phyloP scores from a whole-genome alignment of 2,113 vertebrate species.

The Choloepus hoffmanni region DNA sequence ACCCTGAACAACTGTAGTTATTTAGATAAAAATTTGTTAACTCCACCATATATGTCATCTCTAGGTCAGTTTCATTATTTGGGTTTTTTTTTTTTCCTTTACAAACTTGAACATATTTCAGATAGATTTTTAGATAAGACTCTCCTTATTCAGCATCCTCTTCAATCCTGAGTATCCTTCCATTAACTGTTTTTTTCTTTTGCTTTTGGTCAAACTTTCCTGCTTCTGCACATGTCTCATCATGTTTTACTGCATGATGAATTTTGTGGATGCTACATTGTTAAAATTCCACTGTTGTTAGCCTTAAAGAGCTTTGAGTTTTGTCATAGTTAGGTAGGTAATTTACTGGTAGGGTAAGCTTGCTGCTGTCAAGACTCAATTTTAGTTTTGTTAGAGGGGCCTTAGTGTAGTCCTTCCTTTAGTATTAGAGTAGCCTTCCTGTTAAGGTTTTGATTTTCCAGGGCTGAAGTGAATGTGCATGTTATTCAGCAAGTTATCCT shows the following conservation, averaged over 20 bases:
- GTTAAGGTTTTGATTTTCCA: not conserved
- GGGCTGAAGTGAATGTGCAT: not conserved
- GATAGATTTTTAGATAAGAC: no score
- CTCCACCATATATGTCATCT: no score
- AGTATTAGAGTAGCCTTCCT: not conserved
- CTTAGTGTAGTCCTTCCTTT: not conserved
- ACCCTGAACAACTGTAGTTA: no score
- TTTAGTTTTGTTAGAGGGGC: not conserved
- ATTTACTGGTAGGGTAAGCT: not conserved
- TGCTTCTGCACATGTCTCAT: not conserved
- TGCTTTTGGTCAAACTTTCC: not conserved
- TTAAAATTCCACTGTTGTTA: not conserved
- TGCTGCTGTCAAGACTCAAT: not conserved
- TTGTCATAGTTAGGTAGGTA: not conserved
- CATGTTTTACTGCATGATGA: not conserved
- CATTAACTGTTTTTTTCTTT: no score
- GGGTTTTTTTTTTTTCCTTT: no score
- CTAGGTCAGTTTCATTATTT: no score
- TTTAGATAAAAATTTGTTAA: no score
- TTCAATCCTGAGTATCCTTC: no score
- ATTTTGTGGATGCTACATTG: not conserved
- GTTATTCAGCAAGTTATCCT: not conserved
- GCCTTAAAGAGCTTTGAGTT: not conserved
- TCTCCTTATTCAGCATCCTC: no score
- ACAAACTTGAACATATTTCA: no score